These are phyloP conservation scores for Agrilus mali DNA, from an alignment of 2,888 invertebrate genomes.

Conservation along the genomic window DNA sequence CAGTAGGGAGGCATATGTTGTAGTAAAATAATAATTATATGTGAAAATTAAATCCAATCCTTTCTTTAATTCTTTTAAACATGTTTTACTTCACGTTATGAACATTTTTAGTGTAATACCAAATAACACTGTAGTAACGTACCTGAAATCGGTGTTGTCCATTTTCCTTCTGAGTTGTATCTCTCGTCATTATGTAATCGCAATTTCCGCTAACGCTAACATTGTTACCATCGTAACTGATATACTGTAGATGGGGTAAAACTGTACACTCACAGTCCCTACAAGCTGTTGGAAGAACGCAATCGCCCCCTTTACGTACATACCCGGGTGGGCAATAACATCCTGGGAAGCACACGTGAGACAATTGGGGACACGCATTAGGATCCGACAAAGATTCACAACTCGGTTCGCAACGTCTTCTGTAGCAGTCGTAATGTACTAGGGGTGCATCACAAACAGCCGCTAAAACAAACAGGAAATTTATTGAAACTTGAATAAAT, in stretches of 20 bases:
- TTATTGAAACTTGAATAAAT: not conserved
- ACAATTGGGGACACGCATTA: conserved; percentile 48
- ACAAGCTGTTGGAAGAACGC: conserved; percentile 59
- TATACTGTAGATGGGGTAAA: conserved; percentile 67
- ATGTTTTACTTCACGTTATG: too few relatives aligned
- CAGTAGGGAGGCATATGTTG: too few relatives aligned
- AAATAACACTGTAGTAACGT: conserved; percentile 13
- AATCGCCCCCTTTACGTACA: conserved; percentile 52
- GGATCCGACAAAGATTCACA: conserved; percentile 50
- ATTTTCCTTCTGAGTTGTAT: conserved; percentile 37
- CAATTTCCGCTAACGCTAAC: conserved; percentile 76
- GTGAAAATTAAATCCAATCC: too few relatives aligned
- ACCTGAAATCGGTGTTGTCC: conserved; percentile 37
- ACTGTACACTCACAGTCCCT: conserved; percentile 62
- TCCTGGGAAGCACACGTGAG: conserved; percentile 64
- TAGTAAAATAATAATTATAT: too few relatives aligned
- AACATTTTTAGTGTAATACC: not conserved
- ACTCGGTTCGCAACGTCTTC: conserved; percentile 63
- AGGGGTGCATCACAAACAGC: conserved; percentile 60
- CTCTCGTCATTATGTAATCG: conserved; percentile 65
- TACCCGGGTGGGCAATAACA: conserved; percentile 74
- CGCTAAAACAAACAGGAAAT: conserved; percentile 34
- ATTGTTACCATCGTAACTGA: conserved; percentile 70
- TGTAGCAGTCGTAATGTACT: conserved; percentile 73
- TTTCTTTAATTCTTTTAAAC: too few relatives aligned